Evolutionary conservation across 1,140 invertebrate species (phyloP).

Genomic region (Drosophila lacteicornis): DNA sequence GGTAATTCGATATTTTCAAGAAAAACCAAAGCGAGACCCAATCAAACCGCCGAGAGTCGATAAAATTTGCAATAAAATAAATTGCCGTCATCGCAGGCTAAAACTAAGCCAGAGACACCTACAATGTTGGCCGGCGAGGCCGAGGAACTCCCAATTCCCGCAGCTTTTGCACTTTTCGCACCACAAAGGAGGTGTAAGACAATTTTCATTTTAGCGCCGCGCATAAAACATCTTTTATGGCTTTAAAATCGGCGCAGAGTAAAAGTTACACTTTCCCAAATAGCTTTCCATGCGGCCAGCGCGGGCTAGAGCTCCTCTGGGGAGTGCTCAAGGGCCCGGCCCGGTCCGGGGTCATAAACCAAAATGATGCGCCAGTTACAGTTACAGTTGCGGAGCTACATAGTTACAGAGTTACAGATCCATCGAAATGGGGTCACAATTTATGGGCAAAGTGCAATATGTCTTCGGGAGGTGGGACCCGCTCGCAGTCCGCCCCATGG

Average conservation of each 20-base stretch:
- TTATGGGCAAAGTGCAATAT: slow-evolving; percentile 74
- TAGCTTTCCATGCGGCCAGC: slow-evolving; percentile 44
- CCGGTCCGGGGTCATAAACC: slow-evolving; percentile 61
- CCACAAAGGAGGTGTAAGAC: slow-evolving; percentile 66
- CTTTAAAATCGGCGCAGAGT: slow-evolving; percentile 78
- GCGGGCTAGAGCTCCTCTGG: slow-evolving; percentile 30
- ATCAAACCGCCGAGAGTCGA: slow-evolving; percentile 70
- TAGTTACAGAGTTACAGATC: slow-evolving; percentile 39
- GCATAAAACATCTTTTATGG: slow-evolving; percentile 82
- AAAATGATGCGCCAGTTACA: slow-evolving; percentile 65
- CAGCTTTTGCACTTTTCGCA: slow-evolving; percentile 6
- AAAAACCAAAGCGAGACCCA: slow-evolving; percentile 53
- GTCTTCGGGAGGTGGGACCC: slow-evolving; percentile 43
- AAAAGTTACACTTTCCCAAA: slow-evolving; percentile 82
- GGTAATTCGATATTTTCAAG: slow-evolving; percentile 74
- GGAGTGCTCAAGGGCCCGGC: slow-evolving; percentile 60
- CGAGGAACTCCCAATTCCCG: slow-evolving; percentile 18
- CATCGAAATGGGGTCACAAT: slow-evolving; percentile 50
- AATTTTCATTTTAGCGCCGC: slow-evolving; percentile 70
- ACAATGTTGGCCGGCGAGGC: slow-evolving; percentile 51
- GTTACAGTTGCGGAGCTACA: slow-evolving; percentile 40
- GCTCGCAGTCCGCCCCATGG: slow-evolving; percentile 42
- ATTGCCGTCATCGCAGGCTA: slow-evolving; percentile 63
- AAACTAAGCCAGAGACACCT: slow-evolving; percentile 26
- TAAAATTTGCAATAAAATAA: slow-evolving; percentile 83